These are phyloP conservation scores for Aleadryas rufinucha DNA, from an alignment of 2,113 vertebrate species.

Conservation along the genomic window DNA sequence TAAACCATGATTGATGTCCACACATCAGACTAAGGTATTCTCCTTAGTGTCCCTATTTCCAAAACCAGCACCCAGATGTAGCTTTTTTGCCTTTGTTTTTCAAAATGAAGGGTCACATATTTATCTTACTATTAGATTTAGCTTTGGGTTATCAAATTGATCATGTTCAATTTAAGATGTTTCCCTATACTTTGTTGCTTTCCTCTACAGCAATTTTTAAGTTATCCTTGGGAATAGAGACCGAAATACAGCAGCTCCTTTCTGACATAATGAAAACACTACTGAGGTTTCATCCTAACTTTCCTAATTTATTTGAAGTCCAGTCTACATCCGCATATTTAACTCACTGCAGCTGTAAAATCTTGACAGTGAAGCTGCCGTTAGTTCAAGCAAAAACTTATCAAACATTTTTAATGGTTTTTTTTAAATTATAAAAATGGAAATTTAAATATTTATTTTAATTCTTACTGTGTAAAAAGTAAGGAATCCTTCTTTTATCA, in stretches of 20 bases:
- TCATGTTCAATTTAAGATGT: not conserved
- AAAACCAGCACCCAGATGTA: not conserved
- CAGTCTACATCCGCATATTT: rapidly evolving
- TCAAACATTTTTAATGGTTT: not conserved
- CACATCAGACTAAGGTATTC: not conserved
- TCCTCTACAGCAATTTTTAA: not conserved
- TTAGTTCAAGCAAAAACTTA: not conserved
- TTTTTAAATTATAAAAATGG: not conserved
- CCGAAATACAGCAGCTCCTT: not conserved
- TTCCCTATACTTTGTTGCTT: not conserved
- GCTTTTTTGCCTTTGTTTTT: not conserved
- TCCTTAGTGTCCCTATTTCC: not conserved
- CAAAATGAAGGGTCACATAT: not conserved
- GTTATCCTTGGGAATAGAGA: not conserved
- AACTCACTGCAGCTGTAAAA: not conserved
- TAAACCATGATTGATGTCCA: not conserved
- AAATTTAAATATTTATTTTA: not conserved
- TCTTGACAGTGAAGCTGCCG: not conserved
- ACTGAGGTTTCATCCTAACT: not conserved
- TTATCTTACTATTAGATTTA: not conserved
- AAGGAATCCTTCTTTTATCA: not conserved
- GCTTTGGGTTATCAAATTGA: not conserved
- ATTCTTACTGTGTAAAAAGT: not conserved
- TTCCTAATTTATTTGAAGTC: not conserved
- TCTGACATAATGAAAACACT: not conserved